phyloP scores from a whole-genome alignment of 2,113 vertebrate species.

The Lagenorhynchus albirostris region DNA sequence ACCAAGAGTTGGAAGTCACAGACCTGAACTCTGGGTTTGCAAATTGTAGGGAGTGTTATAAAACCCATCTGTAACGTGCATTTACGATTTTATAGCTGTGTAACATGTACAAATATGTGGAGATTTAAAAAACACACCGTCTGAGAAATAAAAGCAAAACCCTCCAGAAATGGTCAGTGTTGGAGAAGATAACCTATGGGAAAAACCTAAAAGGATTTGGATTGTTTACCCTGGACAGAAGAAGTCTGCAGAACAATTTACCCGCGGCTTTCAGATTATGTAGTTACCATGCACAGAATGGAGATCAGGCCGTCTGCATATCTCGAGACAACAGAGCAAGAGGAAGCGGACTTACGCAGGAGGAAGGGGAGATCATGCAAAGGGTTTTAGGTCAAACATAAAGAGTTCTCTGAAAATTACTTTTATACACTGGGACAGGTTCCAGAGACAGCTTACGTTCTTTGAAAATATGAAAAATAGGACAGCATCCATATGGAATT shows the following conservation, averaged over 20 bases:
- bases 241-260: constrained; percentile 33
- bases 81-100: constrained; percentile 36
- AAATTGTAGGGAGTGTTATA: not conserved
- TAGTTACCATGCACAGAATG: not conserved
- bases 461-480: constrained; percentile 51
- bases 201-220: not conserved
- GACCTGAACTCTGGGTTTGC: not conserved
- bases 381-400: constrained; percentile 49
- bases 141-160: constrained; percentile 18
- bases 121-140: constrained; percentile 32
- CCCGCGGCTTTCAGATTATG: not conserved
- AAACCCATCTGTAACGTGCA: constrained; percentile 19
- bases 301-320: not conserved
- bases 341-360: not conserved
- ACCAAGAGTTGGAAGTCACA: constrained; percentile 1
- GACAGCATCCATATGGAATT: constrained; percentile 30
- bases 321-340: constrained; percentile 8
- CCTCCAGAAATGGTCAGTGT: not conserved
- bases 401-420: constrained; percentile 25
- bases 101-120: not conserved
- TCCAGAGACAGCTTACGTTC: constrained; percentile 17
- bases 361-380: not conserved
- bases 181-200: not conserved
- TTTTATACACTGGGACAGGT: constrained; percentile 1
- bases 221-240: constrained; percentile 9